Evolutionary conservation across 2,888 invertebrate species (phyloP).

Genomic region (Vanessa cardui): DNA sequence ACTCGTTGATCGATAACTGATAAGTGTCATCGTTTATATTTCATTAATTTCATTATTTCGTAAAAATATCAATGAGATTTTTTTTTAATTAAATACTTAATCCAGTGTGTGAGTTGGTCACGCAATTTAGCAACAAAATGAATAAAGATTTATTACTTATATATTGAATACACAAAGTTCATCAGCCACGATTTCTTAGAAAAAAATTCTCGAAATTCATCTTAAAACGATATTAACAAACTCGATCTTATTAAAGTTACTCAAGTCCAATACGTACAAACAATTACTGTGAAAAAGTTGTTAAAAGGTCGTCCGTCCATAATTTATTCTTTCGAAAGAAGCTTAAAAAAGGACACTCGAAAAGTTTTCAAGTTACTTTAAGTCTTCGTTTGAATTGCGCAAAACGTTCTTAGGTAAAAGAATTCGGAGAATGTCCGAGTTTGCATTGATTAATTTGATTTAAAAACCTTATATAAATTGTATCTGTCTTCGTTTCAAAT

Average conservation of each 20-base stretch:
- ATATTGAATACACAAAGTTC: too few species aligned
- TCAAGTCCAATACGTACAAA: constrained; percentile 27
- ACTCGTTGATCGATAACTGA: too few species aligned
- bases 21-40: too few species aligned
- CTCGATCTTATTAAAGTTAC: constrained; percentile 19
- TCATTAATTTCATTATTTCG: too few species aligned
- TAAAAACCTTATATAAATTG: not conserved
- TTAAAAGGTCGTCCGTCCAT: constrained; percentile 25
- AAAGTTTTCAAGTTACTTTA: constrained; percentile 24
- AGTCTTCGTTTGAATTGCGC: constrained; percentile 22
- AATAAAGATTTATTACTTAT: too few species aligned
- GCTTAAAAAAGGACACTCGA: constrained; percentile 25
- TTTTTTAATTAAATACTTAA: too few species aligned
- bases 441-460: constrained; percentile 3
- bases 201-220: too few species aligned
- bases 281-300: constrained; percentile 26
- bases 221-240: constrained; percentile 13
- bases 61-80: too few species aligned
- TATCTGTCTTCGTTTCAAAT: not conserved
- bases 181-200: too few species aligned
- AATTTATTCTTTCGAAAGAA: constrained; percentile 26
- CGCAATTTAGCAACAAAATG: too few species aligned
- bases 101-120: too few species aligned
- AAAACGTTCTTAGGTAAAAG: constrained; percentile 9
- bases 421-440: not conserved